A percentile compares a stretch with the other conserved stretches of the same genome.
phyloP scores from a whole-genome alignment of 1,140 invertebrate species.

The Formica exsecta region DNA sequence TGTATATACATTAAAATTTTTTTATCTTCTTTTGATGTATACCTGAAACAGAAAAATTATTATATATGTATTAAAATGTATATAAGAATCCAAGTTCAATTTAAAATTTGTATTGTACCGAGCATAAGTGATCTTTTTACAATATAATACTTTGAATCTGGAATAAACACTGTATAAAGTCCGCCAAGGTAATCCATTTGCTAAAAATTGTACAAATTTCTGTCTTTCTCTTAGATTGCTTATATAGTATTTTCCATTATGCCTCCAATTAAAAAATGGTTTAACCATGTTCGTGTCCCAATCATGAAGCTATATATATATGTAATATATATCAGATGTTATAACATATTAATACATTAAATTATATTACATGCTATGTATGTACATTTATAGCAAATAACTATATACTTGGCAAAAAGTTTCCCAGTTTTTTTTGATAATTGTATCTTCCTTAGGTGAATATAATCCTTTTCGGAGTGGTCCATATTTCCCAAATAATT shows the following conservation, averaged over 20 bases:
- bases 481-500: slow-evolving; percentile 73
- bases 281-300: slow-evolving; percentile 74
- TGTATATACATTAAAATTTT: slow-evolving; percentile 68
- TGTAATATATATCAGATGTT: not conserved
- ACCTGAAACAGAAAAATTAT: slow-evolving; percentile 56
- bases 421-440: slow-evolving; percentile 81
- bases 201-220: slow-evolving; percentile 82
- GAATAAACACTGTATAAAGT: slow-evolving; percentile 79
- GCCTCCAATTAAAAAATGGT: slow-evolving; percentile 76
- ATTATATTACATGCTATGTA: slow-evolving; percentile 12
- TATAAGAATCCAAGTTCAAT: not conserved
- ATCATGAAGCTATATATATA: slow-evolving; percentile 74
- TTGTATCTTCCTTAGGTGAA: slow-evolving; percentile 77
- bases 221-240: slow-evolving; percentile 67
- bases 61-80: not conserved
- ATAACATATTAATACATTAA: slow-evolving; percentile 49
- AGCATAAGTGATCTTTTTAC: slow-evolving; percentile 29
- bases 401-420: slow-evolving; percentile 81
- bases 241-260: slow-evolving; percentile 71
- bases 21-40: slow-evolving; percentile 68
- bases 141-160: slow-evolving; percentile 78
- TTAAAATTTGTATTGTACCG: slow-evolving; percentile 51
- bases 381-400: not conserved
- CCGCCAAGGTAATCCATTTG: slow-evolving; percentile 80
- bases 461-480: slow-evolving; percentile 76